Evolutionary conservation across 2,888 invertebrate genomes (phyloP).

Genomic region (Andrena haemorrhoa): DNA sequence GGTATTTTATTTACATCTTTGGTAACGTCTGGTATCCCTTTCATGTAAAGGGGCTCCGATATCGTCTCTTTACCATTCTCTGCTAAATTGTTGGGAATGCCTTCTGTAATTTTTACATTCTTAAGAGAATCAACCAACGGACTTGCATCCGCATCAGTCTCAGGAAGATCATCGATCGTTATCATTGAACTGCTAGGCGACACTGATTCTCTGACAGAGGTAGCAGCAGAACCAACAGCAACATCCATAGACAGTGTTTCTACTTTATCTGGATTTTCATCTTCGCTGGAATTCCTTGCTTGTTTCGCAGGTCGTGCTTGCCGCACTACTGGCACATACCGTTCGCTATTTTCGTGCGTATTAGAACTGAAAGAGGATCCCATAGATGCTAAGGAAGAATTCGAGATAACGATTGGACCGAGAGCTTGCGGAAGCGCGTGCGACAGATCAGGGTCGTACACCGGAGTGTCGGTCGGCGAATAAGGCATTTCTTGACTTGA

Average conservation of each 20-base stretch:
- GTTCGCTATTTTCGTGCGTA: constrained; percentile 18
- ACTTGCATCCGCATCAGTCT: constrained; percentile 75
- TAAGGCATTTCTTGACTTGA: constrained; percentile 72
- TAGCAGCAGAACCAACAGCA: constrained; percentile 18
- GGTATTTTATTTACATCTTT: constrained; percentile 78
- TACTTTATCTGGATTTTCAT: constrained; percentile 19
- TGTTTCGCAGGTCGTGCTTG: not conserved
- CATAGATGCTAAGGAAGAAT: constrained; percentile 18
- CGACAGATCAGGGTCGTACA: constrained; percentile 74
- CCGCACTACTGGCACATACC: not conserved
- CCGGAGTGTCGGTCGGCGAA: constrained; percentile 77
- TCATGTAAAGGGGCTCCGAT: constrained; percentile 78
- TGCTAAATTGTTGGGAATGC: constrained; percentile 43
- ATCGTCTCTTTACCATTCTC: constrained; percentile 22
- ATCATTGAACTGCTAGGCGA: constrained; percentile 60
- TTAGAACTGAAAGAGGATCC: constrained; percentile 14
- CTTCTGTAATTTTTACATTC: constrained; percentile 21
- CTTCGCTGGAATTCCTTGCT: not conserved
- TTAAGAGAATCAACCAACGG: constrained; percentile 43
- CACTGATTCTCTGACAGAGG: constrained; percentile 25
- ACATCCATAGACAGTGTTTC: constrained; percentile 11
- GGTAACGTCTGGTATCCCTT: constrained; percentile 73
- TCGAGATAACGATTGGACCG: constrained; percentile 30
- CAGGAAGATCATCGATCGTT: constrained; percentile 70
- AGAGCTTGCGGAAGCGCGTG: constrained; percentile 45